phyloP scores from a whole-genome alignment of 2,113 vertebrate species.

The Connochaetes taurinus region DNA sequence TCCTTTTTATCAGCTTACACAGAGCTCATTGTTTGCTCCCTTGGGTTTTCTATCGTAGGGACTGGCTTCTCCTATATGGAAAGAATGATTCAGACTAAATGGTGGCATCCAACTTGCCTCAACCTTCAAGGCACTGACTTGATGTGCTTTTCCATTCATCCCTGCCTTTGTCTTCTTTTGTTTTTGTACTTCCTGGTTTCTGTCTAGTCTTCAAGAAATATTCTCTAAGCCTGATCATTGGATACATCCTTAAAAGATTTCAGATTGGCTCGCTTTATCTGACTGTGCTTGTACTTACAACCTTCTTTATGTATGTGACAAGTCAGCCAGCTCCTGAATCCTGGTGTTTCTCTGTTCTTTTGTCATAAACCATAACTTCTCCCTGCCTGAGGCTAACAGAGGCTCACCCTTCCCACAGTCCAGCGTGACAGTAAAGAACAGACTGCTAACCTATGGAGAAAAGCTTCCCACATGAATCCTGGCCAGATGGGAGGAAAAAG shows the following conservation, averaged over 20 bases:
- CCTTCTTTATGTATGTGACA: neutral
- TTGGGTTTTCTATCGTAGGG: neutral
- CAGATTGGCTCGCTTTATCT: neutral
- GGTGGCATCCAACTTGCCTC: neutral
- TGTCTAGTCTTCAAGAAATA: neutral
- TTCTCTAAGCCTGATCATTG: neutral
- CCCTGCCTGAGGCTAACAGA: neutral
- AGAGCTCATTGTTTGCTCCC: neutral
- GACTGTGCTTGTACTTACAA: neutral
- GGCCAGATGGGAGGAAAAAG: neutral
- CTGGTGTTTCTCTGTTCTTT: neutral
- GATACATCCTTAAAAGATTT: neutral
- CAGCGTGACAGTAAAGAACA: neutral
- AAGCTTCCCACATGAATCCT: neutral
- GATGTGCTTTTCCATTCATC: neutral
- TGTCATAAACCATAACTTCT: neutral
- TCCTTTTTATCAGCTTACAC: neutral
- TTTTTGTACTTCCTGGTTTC: neutral
- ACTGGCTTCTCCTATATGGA: neutral
- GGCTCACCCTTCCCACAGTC: too few species aligned
- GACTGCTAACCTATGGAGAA: neutral
- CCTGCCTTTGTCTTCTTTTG: neutral
- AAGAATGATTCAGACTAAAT: neutral
- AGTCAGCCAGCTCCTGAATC: neutral
- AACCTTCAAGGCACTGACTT: neutral